A percentile compares a stretch with the other conserved stretches of the same genome.
phyloP scores from a whole-genome alignment of 2,888 invertebrate genomes.

The Acrobasis repandana region DNA sequence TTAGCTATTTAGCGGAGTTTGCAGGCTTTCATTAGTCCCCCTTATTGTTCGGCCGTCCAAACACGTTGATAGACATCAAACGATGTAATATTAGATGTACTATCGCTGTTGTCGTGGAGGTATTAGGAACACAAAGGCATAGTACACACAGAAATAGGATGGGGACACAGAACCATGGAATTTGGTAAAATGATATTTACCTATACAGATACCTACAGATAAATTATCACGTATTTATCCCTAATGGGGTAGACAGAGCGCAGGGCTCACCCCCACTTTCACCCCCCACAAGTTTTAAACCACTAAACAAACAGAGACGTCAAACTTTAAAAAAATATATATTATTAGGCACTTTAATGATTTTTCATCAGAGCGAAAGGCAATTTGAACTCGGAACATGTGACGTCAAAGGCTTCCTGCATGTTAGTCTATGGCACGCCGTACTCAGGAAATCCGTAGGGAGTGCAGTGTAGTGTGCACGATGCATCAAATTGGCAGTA shows the following conservation, averaged over 20 bases:
- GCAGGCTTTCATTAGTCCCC: constrained; percentile 8
- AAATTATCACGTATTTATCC: too few species aligned
- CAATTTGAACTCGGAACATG: not conserved
- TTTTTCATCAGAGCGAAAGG: not conserved
- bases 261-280: too few species aligned
- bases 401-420: constrained; percentile 10
- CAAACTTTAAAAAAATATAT: too few species aligned
- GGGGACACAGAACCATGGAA: not conserved
- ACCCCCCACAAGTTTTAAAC: too few species aligned
- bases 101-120: not conserved
- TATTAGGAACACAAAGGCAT: not conserved
- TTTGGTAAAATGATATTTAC: not conserved
- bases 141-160: not conserved
- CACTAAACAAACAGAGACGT: too few species aligned
- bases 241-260: too few species aligned
- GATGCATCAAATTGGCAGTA: constrained; percentile 45
- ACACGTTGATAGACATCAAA: constrained; percentile 8
- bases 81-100: not conserved
- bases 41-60: constrained; percentile 8
- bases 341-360: too few species aligned
- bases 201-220: too few species aligned
- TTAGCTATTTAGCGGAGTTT: not conserved
- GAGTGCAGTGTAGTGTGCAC: constrained; percentile 41
- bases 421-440: not conserved
- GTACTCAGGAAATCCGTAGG: constrained; percentile 47